These are phyloP conservation scores for Chaetoderma sp. DNA, from an alignment of 2,888 invertebrate species.

Conservation along the genomic window DNA sequence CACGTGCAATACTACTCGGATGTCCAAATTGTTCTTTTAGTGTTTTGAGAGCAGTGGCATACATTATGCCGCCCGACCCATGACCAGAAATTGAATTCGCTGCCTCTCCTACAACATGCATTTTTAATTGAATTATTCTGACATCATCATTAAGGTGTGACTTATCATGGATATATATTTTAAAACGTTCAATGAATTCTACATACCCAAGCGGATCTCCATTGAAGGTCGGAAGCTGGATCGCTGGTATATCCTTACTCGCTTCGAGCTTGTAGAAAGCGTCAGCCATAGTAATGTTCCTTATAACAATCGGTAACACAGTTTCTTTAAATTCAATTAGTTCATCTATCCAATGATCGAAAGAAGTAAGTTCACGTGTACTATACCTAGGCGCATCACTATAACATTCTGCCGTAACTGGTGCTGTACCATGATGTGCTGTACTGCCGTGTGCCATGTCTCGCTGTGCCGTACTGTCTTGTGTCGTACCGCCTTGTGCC, in stretches of 20 bases:
- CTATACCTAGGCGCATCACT: no score
- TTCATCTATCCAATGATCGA: background rate
- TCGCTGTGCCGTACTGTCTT: no score
- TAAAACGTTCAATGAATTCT: constrained; percentile 21
- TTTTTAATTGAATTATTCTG: constrained; percentile 16
- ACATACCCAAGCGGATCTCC: constrained; percentile 11
- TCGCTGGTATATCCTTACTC: constrained; percentile 2
- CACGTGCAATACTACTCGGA: constrained; percentile 4
- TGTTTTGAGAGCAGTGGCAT: constrained; percentile 16
- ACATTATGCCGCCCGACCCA: constrained; percentile 6
- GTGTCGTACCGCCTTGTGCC: no score
- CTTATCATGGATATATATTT: constrained; percentile 23
- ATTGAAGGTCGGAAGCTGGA: background rate
- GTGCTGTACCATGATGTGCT: no score
- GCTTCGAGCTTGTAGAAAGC: constrained; percentile 10
- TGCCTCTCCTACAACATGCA: constrained; percentile 11
- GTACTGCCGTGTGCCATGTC: no score
- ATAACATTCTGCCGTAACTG: no score
- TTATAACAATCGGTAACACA: background rate
- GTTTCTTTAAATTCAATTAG: constrained; percentile 2
- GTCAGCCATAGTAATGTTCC: background rate
- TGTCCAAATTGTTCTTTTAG: constrained; percentile 22
- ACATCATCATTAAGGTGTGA: constrained; percentile 8
- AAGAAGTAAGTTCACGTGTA: no score
- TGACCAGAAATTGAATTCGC: constrained; percentile 8